Percentiles rank a stretch among this genome's conserved stretches.
Conservation (phyloP, 2,888 invertebrate species). For the Agriopis leucophaearia region DNA sequence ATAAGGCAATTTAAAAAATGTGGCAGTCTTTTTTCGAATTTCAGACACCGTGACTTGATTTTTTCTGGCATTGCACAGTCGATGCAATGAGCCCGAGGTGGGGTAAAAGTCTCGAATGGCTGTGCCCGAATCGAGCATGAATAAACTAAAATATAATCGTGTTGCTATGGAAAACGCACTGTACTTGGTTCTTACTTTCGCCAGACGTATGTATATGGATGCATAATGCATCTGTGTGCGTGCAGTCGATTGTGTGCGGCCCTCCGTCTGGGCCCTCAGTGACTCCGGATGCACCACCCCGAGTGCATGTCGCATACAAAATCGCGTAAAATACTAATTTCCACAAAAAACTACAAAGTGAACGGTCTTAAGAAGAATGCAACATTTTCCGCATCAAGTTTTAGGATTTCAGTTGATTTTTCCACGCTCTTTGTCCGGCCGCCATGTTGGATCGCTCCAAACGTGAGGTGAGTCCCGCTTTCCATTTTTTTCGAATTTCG, state of each 20-base stretch:
- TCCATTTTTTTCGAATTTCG: conserved; percentile 57
- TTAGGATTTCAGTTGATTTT: conserved; percentile 40
- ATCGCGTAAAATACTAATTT: conserved; percentile 13
- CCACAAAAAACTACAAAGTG: conserved; percentile 11
- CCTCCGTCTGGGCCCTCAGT: conserved; percentile 50
- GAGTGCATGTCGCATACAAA: conserved; percentile 47
- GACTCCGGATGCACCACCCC: conserved; percentile 52
- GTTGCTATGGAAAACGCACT: conserved; percentile 58
- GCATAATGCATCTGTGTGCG: conserved; percentile 40
- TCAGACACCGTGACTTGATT: background rate
- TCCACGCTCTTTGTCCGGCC: conserved; percentile 25
- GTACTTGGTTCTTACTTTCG: conserved; percentile 54
- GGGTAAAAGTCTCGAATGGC: conserved; percentile 11
- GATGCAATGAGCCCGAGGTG: background rate
- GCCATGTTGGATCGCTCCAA: conserved; percentile 60
- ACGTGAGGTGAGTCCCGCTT: conserved; percentile 65
- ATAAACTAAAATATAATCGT: conserved; percentile 46
- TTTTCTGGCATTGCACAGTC: background rate
- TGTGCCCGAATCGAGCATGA: conserved; percentile 15
- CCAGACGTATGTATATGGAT: conserved; percentile 47
- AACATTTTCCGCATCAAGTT: background rate
- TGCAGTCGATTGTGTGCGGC: conserved; percentile 45
- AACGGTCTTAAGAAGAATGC: background rate
- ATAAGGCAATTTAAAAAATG: background rate
- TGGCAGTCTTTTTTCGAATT: conserved; percentile 1